phyloP scores from a whole-genome alignment of 1,140 invertebrate genomes.

The Hetaerina americana region DNA sequence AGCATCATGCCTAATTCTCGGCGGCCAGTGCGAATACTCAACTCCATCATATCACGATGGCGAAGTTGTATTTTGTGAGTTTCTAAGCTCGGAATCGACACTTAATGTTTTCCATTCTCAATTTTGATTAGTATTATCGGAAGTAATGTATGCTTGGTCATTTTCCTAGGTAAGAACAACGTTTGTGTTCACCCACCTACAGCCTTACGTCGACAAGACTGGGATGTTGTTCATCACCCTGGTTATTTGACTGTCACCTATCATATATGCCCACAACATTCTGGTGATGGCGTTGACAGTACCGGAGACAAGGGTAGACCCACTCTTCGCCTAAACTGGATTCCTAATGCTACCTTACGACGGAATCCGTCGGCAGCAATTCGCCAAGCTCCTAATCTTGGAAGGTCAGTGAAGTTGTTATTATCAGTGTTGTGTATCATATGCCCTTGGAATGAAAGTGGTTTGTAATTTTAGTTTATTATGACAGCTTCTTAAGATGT shows the following conservation, averaged over 20 bases:
- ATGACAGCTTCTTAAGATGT: slow-evolving; percentile 15
- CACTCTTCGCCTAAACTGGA: slow-evolving; percentile 83
- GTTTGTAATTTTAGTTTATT: no score
- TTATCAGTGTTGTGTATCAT: no score
- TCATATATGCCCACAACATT: slow-evolving; percentile 32
- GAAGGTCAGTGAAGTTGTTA: no score
- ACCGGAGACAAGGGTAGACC: slow-evolving; percentile 42
- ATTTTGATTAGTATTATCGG: no score
- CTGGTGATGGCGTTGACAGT: slow-evolving; percentile 32
- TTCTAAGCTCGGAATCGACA: no score
- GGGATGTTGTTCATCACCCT: slow-evolving; percentile 75
- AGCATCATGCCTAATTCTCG: slow-evolving; percentile 62
- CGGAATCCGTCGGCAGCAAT: slow-evolving; percentile 70
- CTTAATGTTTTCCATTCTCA: no score
- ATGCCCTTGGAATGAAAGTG: no score
- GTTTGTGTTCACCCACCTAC: slow-evolving; percentile 90
- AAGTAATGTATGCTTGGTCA: no score
- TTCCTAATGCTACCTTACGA: slow-evolving; percentile 77
- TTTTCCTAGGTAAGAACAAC: slow-evolving; percentile 55
- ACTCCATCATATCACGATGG: slow-evolving; percentile 56
- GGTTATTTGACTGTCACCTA: slow-evolving; percentile 80
- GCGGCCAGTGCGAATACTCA: slow-evolving; percentile 44
- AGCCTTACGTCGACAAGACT: slow-evolving; percentile 51
- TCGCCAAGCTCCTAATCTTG: slow-evolving; percentile 25
- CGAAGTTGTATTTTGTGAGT: slow-evolving; percentile 69